Evolutionary conservation across 2,113 vertebrate genomes (phyloP), one percentile per base, ranked within the genome.

Genomic region (Columba livia): DNA sequence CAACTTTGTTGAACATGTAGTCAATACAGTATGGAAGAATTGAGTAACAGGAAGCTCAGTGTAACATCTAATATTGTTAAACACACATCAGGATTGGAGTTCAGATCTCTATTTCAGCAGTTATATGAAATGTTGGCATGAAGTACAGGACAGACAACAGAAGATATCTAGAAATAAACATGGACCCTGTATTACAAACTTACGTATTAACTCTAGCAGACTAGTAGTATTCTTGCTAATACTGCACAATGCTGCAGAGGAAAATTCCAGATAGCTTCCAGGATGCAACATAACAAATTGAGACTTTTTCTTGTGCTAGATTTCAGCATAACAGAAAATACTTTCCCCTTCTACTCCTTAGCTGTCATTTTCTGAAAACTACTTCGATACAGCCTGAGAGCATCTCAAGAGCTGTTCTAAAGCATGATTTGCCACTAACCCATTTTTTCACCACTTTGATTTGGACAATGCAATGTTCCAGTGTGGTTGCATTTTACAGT

Each of bases 161-260:
- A 94, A 86, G 95, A 92, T 96, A 97, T 97, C 96, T 97, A 58
- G 95, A 94, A 97, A 95, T 97, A 97, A 97, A 97, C 96, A 97
- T 97, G 97, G 91, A 97, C 97, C 94, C 94, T 97, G 96, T 93
- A 95, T 97, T 92, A 47, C 90, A 92, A 80, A 97, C 91, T 90
- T 92, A 95, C 90, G 78, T 97, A 97, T 97, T 97, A 94, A 97
- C 95, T 90, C 92, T 61, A 79, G 69, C 89, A 78, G 66, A 93
- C 34, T 83, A 50, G 44, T 7, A 17, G 31, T 3, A 24, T 83
- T 96, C 89, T 78, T 96, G 96, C 96, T 95, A 97, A 97, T 96
- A 58, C 90, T 95, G 97, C 97, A 96, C 67, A 95, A 83, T 44
- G 77, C 81, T 16, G n/a, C 51, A 31, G 72, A 92, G 89, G 89